Percentiles rank a stretch among this genome's conserved stretches.
Evolutionary conservation across 2,797 vertebrate genomes (phyloP).

Genomic region (Nothura maculosa): DNA sequence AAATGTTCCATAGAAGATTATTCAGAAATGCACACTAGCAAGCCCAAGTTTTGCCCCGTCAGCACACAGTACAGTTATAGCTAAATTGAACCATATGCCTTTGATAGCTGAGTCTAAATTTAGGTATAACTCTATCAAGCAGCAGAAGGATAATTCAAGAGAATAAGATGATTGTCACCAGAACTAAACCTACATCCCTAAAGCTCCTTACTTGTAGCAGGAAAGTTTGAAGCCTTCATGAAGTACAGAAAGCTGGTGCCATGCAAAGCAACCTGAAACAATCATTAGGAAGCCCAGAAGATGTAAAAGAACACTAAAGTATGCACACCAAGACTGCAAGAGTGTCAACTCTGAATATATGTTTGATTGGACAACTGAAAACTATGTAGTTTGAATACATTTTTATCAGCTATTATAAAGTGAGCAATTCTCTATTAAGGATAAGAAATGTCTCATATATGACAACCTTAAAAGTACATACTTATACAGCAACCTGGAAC

Average conservation of each 20-base stretch:
- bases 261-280: neutral
- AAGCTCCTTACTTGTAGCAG: neutral
- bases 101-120: neutral
- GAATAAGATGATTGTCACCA: neutral
- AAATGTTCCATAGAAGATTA: neutral
- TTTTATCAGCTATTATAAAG: neutral
- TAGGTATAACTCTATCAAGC: neutral
- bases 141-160: neutral
- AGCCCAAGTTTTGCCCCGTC: neutral
- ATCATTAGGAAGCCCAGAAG: neutral
- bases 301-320: fast-evolving
- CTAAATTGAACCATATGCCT: neutral
- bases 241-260: neutral
- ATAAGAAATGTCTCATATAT: neutral
- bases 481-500: neutral
- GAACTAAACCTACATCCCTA: neutral
- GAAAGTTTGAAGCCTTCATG: neutral
- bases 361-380: neutral
- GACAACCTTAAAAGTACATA: neutral
- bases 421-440: neutral
- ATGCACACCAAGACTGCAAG: neutral
- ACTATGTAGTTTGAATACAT: neutral
- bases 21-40: neutral
- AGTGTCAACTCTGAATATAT: neutral
- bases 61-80: neutral